Conservation (phyloP, 2,113 vertebrate species). For the Ramphastos sulfuratus region DNA sequence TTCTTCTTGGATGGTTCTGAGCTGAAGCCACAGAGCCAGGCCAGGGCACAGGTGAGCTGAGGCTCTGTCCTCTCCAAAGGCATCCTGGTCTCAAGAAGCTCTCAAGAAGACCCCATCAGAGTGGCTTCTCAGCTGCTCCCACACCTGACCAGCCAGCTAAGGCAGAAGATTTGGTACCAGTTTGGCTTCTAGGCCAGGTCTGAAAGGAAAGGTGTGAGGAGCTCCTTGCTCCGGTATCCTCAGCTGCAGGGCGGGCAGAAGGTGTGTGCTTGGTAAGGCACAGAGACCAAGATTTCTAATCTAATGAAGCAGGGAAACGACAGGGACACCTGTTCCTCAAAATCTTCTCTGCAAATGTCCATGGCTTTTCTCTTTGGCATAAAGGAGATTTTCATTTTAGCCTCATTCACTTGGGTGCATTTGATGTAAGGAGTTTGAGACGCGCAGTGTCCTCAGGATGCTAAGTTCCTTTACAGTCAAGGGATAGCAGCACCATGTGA, state of each 20-base stretch:
- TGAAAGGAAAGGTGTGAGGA: background rate
- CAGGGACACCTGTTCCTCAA: background rate
- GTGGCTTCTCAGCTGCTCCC: background rate
- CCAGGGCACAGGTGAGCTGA: background rate
- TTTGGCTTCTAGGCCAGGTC: background rate
- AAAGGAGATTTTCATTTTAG: background rate
- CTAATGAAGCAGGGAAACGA: background rate
- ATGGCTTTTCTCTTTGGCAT: background rate
- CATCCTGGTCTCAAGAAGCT: background rate
- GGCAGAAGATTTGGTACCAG: background rate
- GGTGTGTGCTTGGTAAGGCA: background rate
- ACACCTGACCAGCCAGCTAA: background rate
- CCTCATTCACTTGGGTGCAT: background rate
- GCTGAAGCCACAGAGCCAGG: fast-evolving
- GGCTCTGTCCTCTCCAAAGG: background rate
- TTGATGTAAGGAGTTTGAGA: background rate
- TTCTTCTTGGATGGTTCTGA: fast-evolving
- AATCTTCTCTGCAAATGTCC: background rate
- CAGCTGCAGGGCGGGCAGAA: background rate
- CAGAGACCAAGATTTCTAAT: background rate
- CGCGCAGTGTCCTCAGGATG: background rate
- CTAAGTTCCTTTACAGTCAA: background rate
- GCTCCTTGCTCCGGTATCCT: background rate
- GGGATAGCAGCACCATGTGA: background rate
- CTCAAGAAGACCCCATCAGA: background rate